Percentiles rank a stretch among this genome's conserved stretches.
phyloP scores from a whole-genome alignment of 2,797 vertebrate species.

The Sebastes kiyomatsui region DNA sequence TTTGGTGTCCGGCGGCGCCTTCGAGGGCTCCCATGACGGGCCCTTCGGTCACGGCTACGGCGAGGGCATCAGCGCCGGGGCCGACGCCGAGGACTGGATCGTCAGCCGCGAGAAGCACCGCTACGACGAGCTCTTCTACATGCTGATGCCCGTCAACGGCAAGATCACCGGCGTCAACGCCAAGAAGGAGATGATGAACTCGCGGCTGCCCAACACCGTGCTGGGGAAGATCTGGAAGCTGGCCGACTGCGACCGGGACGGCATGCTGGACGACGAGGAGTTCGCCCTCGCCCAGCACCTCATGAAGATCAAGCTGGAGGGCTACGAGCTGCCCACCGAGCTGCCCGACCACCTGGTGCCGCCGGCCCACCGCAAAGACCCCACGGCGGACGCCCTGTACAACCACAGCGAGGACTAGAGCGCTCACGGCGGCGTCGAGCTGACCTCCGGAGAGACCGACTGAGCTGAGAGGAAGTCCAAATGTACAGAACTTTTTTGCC shows the following conservation, averaged over 20 bases:
- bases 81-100: constrained; percentile 94
- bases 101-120: constrained; percentile 93
- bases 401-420: constrained; percentile 78
- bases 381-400: constrained; percentile 71
- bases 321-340: constrained; percentile 90
- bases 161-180: constrained; percentile 94
- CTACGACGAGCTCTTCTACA: constrained; percentile 99
- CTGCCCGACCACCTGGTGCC: constrained; percentile 92
- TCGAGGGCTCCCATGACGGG: constrained; percentile 91
- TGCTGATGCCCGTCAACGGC: constrained; percentile 94
- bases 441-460: not conserved
- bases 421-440: not conserved
- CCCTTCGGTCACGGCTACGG: constrained; percentile 96
- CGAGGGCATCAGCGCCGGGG: constrained; percentile 93
- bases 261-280: constrained; percentile 98
- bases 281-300: constrained; percentile 96
- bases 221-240: constrained; percentile 99
- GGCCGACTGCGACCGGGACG: constrained; percentile 92
- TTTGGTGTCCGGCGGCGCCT: constrained; percentile 92
- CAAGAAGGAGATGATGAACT: constrained; percentile 98
- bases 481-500: not conserved
- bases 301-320: constrained; percentile 95
- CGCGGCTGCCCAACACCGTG: constrained; percentile 94
- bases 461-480: not conserved
- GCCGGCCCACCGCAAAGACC: constrained; percentile 89